Conservation (phyloP, 1,140 invertebrate species). For the Caenorhabditis tropicalis region DNA sequence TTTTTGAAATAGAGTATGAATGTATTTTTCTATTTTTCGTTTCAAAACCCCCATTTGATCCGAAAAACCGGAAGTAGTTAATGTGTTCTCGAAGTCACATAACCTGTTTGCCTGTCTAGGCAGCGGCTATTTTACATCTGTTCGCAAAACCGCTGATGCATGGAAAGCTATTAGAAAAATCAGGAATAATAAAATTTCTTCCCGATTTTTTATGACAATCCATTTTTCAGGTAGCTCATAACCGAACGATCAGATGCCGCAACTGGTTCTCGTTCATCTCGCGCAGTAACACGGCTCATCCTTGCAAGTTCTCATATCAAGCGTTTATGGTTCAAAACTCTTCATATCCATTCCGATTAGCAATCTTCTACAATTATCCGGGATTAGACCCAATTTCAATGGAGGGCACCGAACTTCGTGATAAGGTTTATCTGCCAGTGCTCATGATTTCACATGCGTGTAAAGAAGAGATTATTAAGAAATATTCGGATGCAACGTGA, state of each 20-base stretch:
- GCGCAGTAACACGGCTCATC: background rate
- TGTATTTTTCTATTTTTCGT: no score
- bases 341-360: conserved; percentile 32
- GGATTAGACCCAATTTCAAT: conserved; percentile 7
- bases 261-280: conserved; percentile 4
- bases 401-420: conserved; percentile 2
- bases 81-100: background rate
- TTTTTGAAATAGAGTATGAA: background rate
- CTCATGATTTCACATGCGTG: conserved; percentile 70
- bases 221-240: background rate
- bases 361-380: conserved; percentile 18
- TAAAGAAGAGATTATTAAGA: conserved; percentile 61
- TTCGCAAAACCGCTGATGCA: background rate
- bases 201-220: no score
- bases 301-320: conserved; percentile 29
- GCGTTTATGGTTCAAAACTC: conserved; percentile 34
- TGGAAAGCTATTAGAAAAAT: background rate
- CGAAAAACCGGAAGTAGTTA: no score
- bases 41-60: no score
- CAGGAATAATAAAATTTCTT: no score
- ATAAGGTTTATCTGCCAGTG: conserved; percentile 64
- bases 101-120: background rate
- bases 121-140: background rate
- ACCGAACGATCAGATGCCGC: background rate
- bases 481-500: conserved; percentile 62